These are phyloP conservation scores for Malacoraja senta DNA, from an alignment of 2,797 vertebrate species.

Conservation along the genomic window DNA sequence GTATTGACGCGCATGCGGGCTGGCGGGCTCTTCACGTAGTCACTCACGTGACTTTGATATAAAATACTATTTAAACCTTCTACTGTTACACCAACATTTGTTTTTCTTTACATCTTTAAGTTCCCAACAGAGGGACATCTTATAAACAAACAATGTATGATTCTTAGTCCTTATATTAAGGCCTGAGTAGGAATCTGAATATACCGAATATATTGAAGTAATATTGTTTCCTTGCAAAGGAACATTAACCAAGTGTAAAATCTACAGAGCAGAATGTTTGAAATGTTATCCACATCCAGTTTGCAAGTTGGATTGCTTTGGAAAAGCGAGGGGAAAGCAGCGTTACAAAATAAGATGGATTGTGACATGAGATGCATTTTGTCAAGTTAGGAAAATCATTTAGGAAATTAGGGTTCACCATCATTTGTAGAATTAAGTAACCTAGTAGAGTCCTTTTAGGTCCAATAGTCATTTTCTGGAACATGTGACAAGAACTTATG, in stretches of 20 bases:
- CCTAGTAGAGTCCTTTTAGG: not conserved
- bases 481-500: not conserved
- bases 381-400: not conserved
- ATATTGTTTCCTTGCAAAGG: not conserved
- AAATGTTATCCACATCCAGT: not conserved
- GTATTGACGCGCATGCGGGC: no score
- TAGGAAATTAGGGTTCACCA: not conserved
- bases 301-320: not conserved
- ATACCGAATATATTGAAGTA: not conserved
- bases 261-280: not conserved
- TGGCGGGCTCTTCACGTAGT: no score
- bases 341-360: not conserved
- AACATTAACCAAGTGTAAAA: not conserved
- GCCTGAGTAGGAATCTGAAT: not conserved
- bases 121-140: not conserved
- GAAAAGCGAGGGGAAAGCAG: not conserved
- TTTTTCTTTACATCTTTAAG: not conserved
- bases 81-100: not conserved
- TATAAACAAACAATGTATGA: not conserved
- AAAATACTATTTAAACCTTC: not conserved
- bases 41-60: no score
- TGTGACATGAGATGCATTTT: not conserved
- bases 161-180: not conserved
- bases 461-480: not conserved
- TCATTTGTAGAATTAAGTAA: not conserved